phyloP scores from a whole-genome alignment of 2,113 vertebrate species.

The Nibea albiflora region DNA sequence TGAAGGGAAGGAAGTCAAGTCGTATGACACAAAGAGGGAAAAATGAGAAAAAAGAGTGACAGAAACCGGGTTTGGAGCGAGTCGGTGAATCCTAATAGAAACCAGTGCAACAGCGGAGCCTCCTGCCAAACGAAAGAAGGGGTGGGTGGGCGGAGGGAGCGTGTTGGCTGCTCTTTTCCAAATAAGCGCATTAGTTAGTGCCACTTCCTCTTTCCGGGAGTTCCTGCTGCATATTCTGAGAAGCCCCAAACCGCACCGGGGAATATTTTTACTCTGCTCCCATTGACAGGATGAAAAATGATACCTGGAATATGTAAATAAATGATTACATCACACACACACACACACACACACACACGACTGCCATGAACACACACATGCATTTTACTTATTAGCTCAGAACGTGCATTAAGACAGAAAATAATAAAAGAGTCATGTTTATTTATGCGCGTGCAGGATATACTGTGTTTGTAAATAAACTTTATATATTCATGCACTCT shows the following conservation, averaged over 20 bases:
- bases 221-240: constrained; percentile 60
- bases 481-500: constrained; percentile 7
- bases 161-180: constrained; percentile 59
- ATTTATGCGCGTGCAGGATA: constrained; percentile 25
- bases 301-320: constrained; percentile 75
- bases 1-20: constrained; percentile 25
- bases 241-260: constrained; percentile 56
- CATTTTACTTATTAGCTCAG: constrained; percentile 29
- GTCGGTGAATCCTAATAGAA: constrained; percentile 66
- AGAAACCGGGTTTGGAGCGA: constrained; percentile 9
- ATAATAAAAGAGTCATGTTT: constrained; percentile 31
- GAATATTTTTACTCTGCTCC: constrained; percentile 65
- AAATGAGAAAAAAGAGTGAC: background rate
- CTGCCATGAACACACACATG: constrained; percentile 18
- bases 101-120: constrained; percentile 64
- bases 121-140: constrained; percentile 57
- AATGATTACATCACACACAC: constrained; percentile 68
- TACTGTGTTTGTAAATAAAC: constrained; percentile 57
- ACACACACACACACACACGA: constrained; percentile 61
- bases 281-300: constrained; percentile 75
- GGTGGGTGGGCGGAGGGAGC: constrained; percentile 19
- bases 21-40: constrained; percentile 16
- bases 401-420: constrained; percentile 31
- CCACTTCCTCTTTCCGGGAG: constrained; percentile 70
- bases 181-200: constrained; percentile 72